These are phyloP conservation scores for Meteorus colon DNA, from an alignment of 2,888 invertebrate species.

Conservation along the genomic window DNA sequence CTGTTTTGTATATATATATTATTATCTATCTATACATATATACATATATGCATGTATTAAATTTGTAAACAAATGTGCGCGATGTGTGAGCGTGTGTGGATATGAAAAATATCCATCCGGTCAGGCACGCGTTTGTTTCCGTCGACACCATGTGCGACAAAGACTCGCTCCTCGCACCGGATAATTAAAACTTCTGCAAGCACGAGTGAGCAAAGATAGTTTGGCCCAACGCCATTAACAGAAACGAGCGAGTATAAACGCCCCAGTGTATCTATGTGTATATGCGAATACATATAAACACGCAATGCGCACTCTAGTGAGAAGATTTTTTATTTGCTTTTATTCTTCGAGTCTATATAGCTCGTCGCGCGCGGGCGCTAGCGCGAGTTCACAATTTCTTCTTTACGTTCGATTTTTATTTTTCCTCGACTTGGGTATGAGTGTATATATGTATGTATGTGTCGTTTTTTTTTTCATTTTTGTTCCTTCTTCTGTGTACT, in stretches of 20 bases:
- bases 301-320: slow-evolving; percentile 6
- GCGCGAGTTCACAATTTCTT: slow-evolving; percentile 27
- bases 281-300: slow-evolving; percentile 19
- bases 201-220: slow-evolving; percentile 52
- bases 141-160: slow-evolving; percentile 29
- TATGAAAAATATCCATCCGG: slow-evolving; percentile 29
- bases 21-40: slow-evolving; percentile 7
- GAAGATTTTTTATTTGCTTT: slow-evolving; percentile 3
- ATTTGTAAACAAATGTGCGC: slow-evolving; percentile 5
- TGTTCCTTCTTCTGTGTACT: background rate
- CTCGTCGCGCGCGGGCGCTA: slow-evolving; percentile 11
- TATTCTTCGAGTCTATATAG: slow-evolving; percentile 13
- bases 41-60: background rate
- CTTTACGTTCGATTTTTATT: slow-evolving; percentile 2
- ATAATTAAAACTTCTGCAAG: slow-evolving; percentile 53
- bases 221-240: slow-evolving; percentile 52
- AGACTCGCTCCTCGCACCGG: slow-evolving; percentile 41
- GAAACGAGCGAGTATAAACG: slow-evolving; percentile 26
- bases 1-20: slow-evolving; percentile 7
- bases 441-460: background rate
- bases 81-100: background rate
- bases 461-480: slow-evolving; percentile 20
- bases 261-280: slow-evolving; percentile 25
- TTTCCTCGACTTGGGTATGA: background rate
- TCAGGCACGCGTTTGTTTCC: slow-evolving; percentile 34